Percentiles rank a stretch among this genome's conserved stretches.
Conservation (phyloP, 53 echinoderm and acorn worm genomes). For the Temnopleurus reevesii region DNA sequence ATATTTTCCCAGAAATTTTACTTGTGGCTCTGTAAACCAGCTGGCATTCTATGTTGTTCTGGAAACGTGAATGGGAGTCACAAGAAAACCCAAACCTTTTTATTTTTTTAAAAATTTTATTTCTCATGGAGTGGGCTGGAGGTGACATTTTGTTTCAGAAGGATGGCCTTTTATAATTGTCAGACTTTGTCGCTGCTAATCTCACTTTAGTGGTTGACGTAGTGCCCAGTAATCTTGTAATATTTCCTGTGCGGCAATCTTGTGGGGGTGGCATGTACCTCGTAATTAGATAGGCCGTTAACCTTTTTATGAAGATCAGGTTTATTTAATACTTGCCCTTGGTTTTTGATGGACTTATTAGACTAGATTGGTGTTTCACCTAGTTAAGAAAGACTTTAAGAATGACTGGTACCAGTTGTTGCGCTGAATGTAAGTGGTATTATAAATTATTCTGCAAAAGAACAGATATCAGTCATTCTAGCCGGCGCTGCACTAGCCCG, state of each 20-base stretch:
- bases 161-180: no score
- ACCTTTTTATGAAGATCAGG: neutral
- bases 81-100: no score
- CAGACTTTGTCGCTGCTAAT: neutral
- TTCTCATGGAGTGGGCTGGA: no score
- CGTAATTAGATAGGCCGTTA: neutral
- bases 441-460: neutral
- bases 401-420: neutral
- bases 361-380: no score
- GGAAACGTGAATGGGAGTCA: no score
- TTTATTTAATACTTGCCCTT: no score
- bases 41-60: no score
- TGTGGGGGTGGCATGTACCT: neutral
- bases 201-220: neutral
- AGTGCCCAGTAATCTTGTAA: neutral
- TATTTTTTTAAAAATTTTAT: no score
- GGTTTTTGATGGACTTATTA: no score
- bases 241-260: constrained; percentile 1
- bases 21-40: no score
- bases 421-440: neutral
- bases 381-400: neutral
- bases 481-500: neutral
- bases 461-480: neutral
- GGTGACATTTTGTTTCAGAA: no score
- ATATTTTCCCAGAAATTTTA: no score